A percentile compares a stretch with the other conserved stretches of the same genome.
These are phyloP conservation scores for Microtus montanus DNA, from an alignment of 2,113 vertebrate species.

Conservation along the genomic window DNA sequence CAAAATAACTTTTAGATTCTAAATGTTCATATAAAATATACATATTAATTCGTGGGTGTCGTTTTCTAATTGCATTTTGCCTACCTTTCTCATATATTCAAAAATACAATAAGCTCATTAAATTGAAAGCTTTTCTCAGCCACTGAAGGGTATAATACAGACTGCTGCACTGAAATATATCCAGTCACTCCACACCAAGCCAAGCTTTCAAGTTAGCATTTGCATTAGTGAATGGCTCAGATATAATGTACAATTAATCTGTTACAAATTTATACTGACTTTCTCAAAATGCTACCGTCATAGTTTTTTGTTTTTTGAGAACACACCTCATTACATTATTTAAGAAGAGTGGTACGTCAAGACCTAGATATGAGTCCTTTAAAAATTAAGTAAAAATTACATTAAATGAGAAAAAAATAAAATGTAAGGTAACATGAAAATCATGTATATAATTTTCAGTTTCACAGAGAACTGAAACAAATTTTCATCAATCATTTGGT, in stretches of 20 bases:
- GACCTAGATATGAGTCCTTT: slow-evolving; percentile 66
- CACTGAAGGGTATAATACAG: slow-evolving; percentile 76
- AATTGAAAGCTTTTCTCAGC: slow-evolving; percentile 65
- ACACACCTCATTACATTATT: slow-evolving; percentile 78
- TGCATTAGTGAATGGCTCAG: slow-evolving; percentile 71
- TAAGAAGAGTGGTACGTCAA: slow-evolving; percentile 59
- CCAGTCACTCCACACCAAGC: slow-evolving; percentile 77
- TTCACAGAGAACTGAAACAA: slow-evolving; percentile 44
- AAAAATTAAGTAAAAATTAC: slow-evolving; percentile 81
- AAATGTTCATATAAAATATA: slow-evolving; percentile 48
- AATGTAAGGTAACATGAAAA: slow-evolving; percentile 53
- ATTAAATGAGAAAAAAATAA: slow-evolving; percentile 61
- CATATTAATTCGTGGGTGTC: slow-evolving; percentile 48
- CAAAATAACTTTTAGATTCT: slow-evolving; percentile 49
- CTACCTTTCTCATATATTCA: background rate
- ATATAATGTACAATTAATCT: slow-evolving; percentile 84
- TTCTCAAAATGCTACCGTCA: slow-evolving; percentile 74
- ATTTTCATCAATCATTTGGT: slow-evolving; percentile 41
- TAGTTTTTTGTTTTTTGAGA: slow-evolving; percentile 78
- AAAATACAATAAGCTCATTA: slow-evolving; percentile 54
- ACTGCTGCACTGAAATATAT: slow-evolving; percentile 68
- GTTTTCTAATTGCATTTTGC: slow-evolving; percentile 66
- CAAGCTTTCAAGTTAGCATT: slow-evolving; percentile 63
- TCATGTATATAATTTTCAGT: slow-evolving; percentile 46
- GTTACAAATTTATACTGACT: slow-evolving; percentile 81